These are phyloP conservation scores for Drosophila tani DNA, from an alignment of 1,140 invertebrate genomes.

Conservation along the genomic window DNA sequence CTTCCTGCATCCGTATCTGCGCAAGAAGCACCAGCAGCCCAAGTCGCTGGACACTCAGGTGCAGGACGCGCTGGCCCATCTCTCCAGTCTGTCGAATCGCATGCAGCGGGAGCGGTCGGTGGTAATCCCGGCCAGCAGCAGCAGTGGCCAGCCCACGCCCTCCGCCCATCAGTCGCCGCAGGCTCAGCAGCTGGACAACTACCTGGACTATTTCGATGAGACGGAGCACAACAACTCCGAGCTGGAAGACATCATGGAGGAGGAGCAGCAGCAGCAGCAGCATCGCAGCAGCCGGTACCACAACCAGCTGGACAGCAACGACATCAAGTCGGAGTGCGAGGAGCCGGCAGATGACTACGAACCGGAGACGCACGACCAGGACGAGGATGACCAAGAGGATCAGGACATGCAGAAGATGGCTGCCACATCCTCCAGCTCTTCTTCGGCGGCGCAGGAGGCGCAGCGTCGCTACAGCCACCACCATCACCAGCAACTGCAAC, in stretches of 20 bases:
- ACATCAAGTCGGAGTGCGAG: slow-evolving; percentile 81
- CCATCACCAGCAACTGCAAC: slow-evolving; percentile 50
- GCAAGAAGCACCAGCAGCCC: slow-evolving; percentile 78
- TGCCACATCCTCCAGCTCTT: slow-evolving; percentile 62
- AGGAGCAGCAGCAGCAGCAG: slow-evolving; percentile 70
- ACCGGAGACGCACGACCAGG: slow-evolving; percentile 38
- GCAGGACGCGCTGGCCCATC: slow-evolving; percentile 76
- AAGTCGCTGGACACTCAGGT: slow-evolving; percentile 78
- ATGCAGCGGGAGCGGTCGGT: slow-evolving; percentile 73
- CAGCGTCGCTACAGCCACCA: slow-evolving; percentile 62
- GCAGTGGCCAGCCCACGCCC: slow-evolving; percentile 39
- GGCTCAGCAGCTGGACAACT: slow-evolving; percentile 65
- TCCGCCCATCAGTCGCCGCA: slow-evolving; percentile 61
- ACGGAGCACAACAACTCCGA: slow-evolving; percentile 69
- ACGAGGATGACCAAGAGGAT: slow-evolving; percentile 53
- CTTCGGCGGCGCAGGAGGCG: slow-evolving; percentile 7
- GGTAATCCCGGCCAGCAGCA: slow-evolving; percentile 38
- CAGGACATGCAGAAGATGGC: slow-evolving; percentile 60
- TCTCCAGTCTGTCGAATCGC: slow-evolving; percentile 70
- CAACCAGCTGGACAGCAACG: slow-evolving; percentile 68
- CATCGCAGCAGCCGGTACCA: slow-evolving; percentile 52
- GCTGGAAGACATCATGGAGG: slow-evolving; percentile 76
- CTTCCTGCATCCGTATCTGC: slow-evolving; percentile 78
- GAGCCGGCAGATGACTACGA: slow-evolving; percentile 73
- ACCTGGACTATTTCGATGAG: slow-evolving; percentile 78